Evolutionary conservation across 2,888 invertebrate species (phyloP).

Genomic region (Globia sparganii): DNA sequence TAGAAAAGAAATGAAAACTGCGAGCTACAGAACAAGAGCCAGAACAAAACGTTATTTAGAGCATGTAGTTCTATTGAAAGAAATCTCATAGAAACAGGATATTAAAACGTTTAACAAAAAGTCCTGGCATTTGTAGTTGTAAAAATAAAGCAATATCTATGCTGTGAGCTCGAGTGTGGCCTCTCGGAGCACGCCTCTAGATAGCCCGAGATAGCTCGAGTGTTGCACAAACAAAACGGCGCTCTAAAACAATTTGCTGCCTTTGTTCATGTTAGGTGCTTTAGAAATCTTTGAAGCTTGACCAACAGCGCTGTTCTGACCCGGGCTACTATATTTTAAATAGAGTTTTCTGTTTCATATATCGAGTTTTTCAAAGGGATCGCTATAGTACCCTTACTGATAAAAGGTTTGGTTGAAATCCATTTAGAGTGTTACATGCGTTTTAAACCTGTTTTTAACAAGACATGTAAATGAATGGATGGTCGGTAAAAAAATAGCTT

Average conservation of each 20-base stretch:
- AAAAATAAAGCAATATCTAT: conserved; percentile 63
- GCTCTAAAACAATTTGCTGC: conserved; percentile 73
- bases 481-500: neutral
- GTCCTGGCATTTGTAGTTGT: conserved; percentile 38
- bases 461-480: neutral
- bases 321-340: neutral
- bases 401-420: neutral
- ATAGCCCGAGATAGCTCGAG: conserved; percentile 69
- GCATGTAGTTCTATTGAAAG: conserved; percentile 41
- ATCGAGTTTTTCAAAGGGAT: neutral
- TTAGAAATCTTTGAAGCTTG: conserved; percentile 60
- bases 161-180: conserved; percentile 56
- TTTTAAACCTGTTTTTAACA: neutral
- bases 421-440: neutral
- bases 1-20: conserved; percentile 14
- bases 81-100: conserved; percentile 50
- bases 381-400: neutral
- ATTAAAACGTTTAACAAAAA: conserved; percentile 53
- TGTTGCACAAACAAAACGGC: conserved; percentile 71
- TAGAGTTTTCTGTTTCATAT: neutral
- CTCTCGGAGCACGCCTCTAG: conserved; percentile 68
- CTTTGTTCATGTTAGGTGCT: conserved; percentile 60
- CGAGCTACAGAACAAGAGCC: conserved; percentile 26
- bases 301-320: conserved; percentile 42
- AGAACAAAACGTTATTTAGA: conserved; percentile 37